A percentile compares a stretch with the other conserved stretches of the same genome.
Conservation (phyloP, 2,797 vertebrate species). For the Eupleurogrammus muticus region DNA sequence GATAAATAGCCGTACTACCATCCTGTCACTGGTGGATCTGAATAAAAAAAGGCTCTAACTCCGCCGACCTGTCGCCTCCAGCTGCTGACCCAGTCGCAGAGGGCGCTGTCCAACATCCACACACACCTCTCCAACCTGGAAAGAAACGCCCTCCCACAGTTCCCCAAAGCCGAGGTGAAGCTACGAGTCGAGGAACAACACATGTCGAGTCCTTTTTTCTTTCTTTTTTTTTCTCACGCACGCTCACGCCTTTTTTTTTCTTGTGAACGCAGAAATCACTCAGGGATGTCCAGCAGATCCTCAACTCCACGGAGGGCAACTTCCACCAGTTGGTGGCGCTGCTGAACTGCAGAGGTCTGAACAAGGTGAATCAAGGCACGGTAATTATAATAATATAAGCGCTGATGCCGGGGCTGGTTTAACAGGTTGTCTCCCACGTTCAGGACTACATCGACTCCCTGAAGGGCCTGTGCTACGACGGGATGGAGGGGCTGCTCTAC, state of each 20-base stretch:
- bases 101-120: slow-evolving; percentile 92
- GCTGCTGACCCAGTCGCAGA: slow-evolving; percentile 91
- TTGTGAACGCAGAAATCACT: slow-evolving; percentile 84
- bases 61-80: slow-evolving; percentile 60
- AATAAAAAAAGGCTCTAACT: slow-evolving; percentile 23
- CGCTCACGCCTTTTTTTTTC: neutral
- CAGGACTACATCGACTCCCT: slow-evolving; percentile 92
- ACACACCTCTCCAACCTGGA: slow-evolving; percentile 91
- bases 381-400: neutral
- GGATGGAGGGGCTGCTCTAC: slow-evolving; percentile 91
- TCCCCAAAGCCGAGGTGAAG: slow-evolving; percentile 89
- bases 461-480: slow-evolving; percentile 92
- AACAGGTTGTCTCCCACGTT: too few relatives aligned
- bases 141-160: slow-evolving; percentile 89
- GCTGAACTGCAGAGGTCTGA: slow-evolving; percentile 91
- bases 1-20: slow-evolving; percentile 13
- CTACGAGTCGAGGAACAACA: neutral
- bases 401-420: too few relatives aligned
- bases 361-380: slow-evolving; percentile 84
- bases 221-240: slow-evolving; percentile 9
- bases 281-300: slow-evolving; percentile 90
- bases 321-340: slow-evolving; percentile 94
- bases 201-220: accelerated
- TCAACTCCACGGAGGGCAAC: slow-evolving; percentile 92
- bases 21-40: slow-evolving; percentile 28